Evolutionary conservation across 2,888 invertebrate species (phyloP).

Genomic region (Cremastinae sp.): DNA sequence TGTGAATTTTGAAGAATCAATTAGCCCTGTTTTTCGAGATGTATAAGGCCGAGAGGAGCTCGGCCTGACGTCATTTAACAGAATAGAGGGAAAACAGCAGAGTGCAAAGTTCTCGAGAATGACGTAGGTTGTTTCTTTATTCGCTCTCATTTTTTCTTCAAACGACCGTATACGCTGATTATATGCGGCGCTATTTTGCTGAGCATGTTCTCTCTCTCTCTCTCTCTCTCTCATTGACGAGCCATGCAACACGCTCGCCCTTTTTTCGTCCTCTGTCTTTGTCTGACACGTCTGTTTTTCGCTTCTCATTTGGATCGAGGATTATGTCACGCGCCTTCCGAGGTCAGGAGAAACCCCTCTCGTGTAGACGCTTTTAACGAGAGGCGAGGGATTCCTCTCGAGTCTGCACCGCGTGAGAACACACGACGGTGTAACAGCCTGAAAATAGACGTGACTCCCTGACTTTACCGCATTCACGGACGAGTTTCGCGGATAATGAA

Average conservation of each 20-base stretch:
- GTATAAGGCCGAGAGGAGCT: too few relatives aligned
- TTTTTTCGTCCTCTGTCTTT: background rate
- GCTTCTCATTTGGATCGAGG: constrained; percentile 36
- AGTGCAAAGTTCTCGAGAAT: too few relatives aligned
- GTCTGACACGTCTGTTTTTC: too few relatives aligned
- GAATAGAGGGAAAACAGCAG: too few relatives aligned
- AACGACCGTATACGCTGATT: background rate
- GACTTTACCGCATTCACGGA: constrained; percentile 18
- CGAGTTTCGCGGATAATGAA: constrained; percentile 44
- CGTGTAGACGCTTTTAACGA: constrained; percentile 26
- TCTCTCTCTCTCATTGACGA: background rate
- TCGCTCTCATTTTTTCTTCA: too few relatives aligned
- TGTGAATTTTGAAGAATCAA: too few relatives aligned
- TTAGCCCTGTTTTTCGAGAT: too few relatives aligned
- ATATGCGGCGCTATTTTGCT: constrained; percentile 8
- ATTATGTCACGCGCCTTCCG: constrained; percentile 56
- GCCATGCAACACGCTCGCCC: background rate
- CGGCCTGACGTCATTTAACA: too few relatives aligned
- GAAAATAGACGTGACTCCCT: constrained; percentile 56
- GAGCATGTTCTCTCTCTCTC: constrained; percentile 11
- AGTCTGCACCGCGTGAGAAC: background rate
- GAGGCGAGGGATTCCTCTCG: constrained; percentile 15
- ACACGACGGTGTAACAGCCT: constrained; percentile 46
- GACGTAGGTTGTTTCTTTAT: too few relatives aligned
- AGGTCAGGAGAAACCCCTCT: constrained; percentile 35